These are phyloP conservation scores for Hippocampus guttulatus DNA, from an alignment of 2,113 vertebrate genomes.

Conservation along the genomic window DNA sequence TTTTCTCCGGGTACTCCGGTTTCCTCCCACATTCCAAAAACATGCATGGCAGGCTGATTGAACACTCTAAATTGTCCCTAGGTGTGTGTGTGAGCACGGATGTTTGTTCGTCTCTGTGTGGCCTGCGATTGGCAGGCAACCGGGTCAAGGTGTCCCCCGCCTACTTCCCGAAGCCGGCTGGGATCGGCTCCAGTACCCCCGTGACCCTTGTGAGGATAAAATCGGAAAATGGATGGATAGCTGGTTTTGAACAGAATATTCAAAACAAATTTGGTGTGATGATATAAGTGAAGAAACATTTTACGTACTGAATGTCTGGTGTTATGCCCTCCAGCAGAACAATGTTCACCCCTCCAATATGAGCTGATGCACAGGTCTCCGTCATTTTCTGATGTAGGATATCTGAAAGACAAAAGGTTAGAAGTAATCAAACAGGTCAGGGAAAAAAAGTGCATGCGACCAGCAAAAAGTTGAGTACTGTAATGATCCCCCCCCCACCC, in stretches of 20 bases:
- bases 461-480: neutral
- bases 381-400: slow-evolving; percentile 99
- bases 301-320: slow-evolving; percentile 95
- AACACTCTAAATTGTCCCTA: too few species aligned
- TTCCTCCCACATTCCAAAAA: too few species aligned
- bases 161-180: too few species aligned
- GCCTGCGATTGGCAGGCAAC: too few species aligned
- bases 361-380: slow-evolving; percentile 93
- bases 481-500: neutral
- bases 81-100: too few species aligned
- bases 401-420: slow-evolving; percentile 67
- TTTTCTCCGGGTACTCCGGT: too few species aligned
- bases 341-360: slow-evolving; percentile 95
- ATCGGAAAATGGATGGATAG: neutral
- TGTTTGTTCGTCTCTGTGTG: too few species aligned
- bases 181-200: too few species aligned
- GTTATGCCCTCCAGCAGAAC: slow-evolving; percentile 95
- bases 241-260: neutral
- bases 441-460: neutral
- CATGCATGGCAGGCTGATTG: too few species aligned
- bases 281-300: neutral
- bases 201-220: too few species aligned
- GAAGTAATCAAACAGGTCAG: neutral
- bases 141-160: too few species aligned
- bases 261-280: neutral